Base-by-base conservation (phyloP, 2,888 invertebrate species). In the Acleris sparsana region DNA sequence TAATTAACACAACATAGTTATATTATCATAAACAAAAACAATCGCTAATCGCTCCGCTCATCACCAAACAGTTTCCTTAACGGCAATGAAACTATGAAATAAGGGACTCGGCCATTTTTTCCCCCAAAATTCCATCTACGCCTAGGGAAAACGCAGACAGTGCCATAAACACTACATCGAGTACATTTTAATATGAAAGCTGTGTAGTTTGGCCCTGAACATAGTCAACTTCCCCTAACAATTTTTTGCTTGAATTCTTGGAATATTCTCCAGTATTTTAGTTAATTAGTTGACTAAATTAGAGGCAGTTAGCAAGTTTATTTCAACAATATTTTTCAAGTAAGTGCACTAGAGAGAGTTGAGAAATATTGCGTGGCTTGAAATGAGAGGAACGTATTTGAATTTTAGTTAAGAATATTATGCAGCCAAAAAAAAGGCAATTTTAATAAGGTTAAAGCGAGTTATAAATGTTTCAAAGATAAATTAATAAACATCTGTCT, bases 231-330 rank as follows among this genome's bases (percentile, higher is more conserved):
- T 77, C 80, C 79, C 72, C 67, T 64, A 20, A 57, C 63, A 22
- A 49, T 69, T 67, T 72, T 73, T 70, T 64, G 43, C 65, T 29
- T 39, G 53, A 67, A 70, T 73, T 71, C 69, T 64, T 60, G 55
- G 70, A 71, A 71, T 65, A 61, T 68, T 71, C 62, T 53, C 61
- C 62, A 55, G 69, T 67, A 62, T 67, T 68, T 68, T 65, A 65
- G 68, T 75, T 74, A 77, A 78, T 78, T 77, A 76, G 67, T 64
- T 73, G 64, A 60, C 62, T 73, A 70, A 73, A 73, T 71, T 72
- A 69, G 69, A 58, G 33, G 59, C 70, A 71, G 71, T 73, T 73
- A 70, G 69, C 33, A 52, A 62, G 63, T 69, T 69, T 43, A 53
- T 66, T 58, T 48, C 49, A 56, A 55, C 63, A 43, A 70, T 63